Evolutionary conservation across 2,888 invertebrate species (phyloP).

Genomic region (Mactromeris polynyma): DNA sequence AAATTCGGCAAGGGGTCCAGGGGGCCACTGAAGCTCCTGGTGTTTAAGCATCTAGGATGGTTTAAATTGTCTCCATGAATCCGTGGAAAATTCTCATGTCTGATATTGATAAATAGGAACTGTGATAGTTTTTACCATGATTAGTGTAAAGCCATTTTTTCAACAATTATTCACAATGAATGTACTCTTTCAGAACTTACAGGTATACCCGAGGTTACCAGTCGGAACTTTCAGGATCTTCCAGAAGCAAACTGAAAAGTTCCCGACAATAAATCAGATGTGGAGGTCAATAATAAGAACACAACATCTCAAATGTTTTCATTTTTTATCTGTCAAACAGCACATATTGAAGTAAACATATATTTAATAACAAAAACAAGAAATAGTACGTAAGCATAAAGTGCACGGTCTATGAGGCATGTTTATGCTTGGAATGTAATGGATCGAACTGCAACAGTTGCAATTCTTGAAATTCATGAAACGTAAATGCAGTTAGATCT

Average conservation of each 20-base stretch:
- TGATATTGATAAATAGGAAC: too few relatives aligned
- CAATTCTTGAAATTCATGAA: background rate
- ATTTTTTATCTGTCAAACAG: slow-evolving; percentile 10
- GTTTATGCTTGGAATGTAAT: background rate
- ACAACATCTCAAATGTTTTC: background rate
- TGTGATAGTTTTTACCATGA: too few relatives aligned
- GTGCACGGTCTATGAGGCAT: background rate
- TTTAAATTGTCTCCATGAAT: too few relatives aligned
- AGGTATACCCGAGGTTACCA: too few relatives aligned
- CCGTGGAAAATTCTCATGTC: too few relatives aligned
- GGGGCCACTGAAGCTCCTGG: too few relatives aligned
- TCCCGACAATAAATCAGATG: background rate
- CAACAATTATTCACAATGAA: too few relatives aligned
- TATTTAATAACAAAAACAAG: background rate
- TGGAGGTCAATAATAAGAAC: background rate
- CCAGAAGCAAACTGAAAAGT: background rate
- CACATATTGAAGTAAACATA: slow-evolving; percentile 8
- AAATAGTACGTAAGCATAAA: background rate
- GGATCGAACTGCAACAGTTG: background rate
- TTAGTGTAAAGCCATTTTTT: too few relatives aligned
- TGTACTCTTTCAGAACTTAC: too few relatives aligned
- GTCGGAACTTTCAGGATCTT: background rate
- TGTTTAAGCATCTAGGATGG: too few relatives aligned
- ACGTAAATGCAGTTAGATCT: too few relatives aligned
- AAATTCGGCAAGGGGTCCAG: too few relatives aligned